phyloP scores from a whole-genome alignment of 2,888 invertebrate species.

The Andrena minutula region DNA sequence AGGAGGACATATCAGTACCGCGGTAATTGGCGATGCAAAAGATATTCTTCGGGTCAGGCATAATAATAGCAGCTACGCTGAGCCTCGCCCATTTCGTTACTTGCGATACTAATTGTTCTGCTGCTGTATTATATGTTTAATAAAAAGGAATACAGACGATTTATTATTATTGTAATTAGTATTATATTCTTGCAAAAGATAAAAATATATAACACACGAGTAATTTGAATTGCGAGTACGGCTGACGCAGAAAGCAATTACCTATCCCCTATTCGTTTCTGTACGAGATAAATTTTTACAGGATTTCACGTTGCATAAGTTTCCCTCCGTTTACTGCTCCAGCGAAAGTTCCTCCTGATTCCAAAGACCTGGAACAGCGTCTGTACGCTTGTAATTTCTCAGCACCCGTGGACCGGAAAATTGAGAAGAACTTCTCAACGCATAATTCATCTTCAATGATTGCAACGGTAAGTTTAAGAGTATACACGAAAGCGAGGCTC shows the following conservation, averaged over 20 bases:
- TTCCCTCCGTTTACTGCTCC: background rate
- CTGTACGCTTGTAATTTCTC: slow-evolving; percentile 37
- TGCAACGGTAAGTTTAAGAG: slow-evolving; percentile 29
- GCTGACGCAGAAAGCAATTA: background rate
- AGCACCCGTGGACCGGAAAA: slow-evolving; percentile 37
- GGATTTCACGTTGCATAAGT: background rate
- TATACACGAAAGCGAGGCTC: slow-evolving; percentile 27
- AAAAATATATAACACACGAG: no score
- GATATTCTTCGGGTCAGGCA: no score
- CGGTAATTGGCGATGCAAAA: no score
- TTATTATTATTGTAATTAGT: no score
- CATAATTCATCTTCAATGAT: slow-evolving; percentile 51
- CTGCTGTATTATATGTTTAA: no score
- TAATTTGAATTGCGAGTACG: no score
- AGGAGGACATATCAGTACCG: no score
- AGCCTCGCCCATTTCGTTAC: no score
- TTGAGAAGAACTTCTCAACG: slow-evolving; percentile 30
- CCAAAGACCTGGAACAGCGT: background rate
- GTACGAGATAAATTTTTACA: background rate
- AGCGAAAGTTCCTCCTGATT: background rate
- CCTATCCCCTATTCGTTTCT: background rate
- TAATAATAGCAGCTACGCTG: no score
- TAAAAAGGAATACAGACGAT: no score
- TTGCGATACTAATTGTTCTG: no score
- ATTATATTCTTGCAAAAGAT: no score